Evolutionary conservation across 2,797 vertebrate species (phyloP), one percentile per base, ranked within the genome.

Genomic region (Otus scops): DNA sequence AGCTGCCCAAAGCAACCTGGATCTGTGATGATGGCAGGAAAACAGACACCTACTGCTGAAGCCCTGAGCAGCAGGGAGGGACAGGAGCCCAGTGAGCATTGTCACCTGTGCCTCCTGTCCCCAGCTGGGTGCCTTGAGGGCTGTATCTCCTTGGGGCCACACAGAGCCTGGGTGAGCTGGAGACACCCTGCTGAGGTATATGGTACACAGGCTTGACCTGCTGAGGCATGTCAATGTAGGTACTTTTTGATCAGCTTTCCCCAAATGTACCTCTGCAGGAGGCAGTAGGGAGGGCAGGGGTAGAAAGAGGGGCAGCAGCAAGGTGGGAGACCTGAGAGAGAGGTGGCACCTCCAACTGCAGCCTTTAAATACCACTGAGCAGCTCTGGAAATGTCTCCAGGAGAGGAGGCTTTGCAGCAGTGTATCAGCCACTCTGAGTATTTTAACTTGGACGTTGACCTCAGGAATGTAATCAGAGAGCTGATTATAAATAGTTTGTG

Each of bases 391-490:
- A 76, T 32, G 48, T 53, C 32, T 12, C 5, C 14, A 13, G 34
- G 27, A 85, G 6, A 50, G 7, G 36, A 88, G 67, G 17, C 13
- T 80, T 60, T 94, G 63, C 65, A 85, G 82, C 36, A 48, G 30
- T 6, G 1, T n/a, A 27, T 70, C 59, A 70, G 43, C 75, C 45
- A 65, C 24, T 11, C 39, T 3, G 15, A 51, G 84, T 64, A 64
- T 88, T 91, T 89, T 47, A 60, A 69, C 30, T 82, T 86, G 59
- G 88, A 85, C 26, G 1, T 43, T 90, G 91, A 95, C 87, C 93
- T 93, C 92, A 96, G 95, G 86, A 97, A 95, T 54, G 90, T 93
- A 95, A 95, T 92, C 61, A 96, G 95, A 97, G 91, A 95, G 54
- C 75, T 89, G 90, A 94, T 95, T 95, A 94, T 93, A 97, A 96